Conservation (phyloP, 2,113 vertebrate species). For the Ia io region DNA sequence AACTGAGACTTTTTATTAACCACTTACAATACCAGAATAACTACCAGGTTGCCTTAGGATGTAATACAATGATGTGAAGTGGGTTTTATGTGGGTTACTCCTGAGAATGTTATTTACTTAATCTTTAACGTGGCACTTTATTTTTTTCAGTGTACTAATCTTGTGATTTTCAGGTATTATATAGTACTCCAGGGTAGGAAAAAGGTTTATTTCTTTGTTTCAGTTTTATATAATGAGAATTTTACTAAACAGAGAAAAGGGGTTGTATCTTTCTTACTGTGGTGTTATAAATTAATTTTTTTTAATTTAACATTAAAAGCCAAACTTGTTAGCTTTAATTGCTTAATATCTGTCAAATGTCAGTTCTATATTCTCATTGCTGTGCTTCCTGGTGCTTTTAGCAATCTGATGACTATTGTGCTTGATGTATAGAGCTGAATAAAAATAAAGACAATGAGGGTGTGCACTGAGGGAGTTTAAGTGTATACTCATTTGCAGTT, state of each 20-base stretch:
- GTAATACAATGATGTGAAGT: not conserved
- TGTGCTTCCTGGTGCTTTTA: constrained; percentile 31
- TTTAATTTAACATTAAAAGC: not conserved
- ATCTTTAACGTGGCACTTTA: constrained; percentile 5
- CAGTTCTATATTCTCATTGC: not conserved
- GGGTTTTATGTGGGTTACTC: not conserved
- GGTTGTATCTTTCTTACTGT: not conserved
- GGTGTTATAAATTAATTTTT: not conserved
- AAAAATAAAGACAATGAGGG: not conserved
- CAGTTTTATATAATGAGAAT: constrained; percentile 17
- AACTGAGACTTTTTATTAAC: not conserved
- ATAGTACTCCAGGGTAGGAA: not conserved
- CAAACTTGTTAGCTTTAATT: not conserved
- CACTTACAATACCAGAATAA: not conserved
- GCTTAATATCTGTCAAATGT: not conserved
- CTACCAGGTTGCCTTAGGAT: not conserved
- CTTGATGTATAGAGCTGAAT: not conserved
- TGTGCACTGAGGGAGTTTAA: not conserved
- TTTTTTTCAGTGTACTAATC: not conserved
- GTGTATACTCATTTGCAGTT: not conserved
- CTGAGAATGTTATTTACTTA: constrained; percentile 38
- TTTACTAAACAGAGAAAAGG: constrained; percentile 36
- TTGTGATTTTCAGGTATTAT: not conserved
- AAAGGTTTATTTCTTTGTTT: not conserved
- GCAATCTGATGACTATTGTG: not conserved